Base-by-base conservation (phyloP, 2,113 vertebrate species). In the Campylomormyrus numenius region DNA sequence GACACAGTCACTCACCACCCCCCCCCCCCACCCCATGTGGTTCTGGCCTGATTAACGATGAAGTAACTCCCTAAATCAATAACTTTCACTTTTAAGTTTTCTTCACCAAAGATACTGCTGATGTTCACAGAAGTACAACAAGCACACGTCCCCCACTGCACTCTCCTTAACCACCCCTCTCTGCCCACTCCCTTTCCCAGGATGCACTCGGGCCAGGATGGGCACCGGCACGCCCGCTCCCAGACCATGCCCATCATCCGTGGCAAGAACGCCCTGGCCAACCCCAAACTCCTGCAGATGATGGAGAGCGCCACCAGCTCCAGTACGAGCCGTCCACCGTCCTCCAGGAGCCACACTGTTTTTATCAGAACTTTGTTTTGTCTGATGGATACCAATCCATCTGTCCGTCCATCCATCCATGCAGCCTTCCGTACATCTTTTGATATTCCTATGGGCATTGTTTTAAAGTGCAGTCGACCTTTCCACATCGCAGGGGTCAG, bases 161-260 rank as follows among this genome's bases (percentile, higher is more conserved):
- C 62, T 42, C 86, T 27, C 62, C 27, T 3, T 86, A 35, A 52
- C 35, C 77, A 2, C 62, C 62, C 66, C 21, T 10, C n/a, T 19
- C 2, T 19, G 1, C 83, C 10, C 49, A 48, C 45, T 48, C 46
- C 70, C 39, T 49, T 80, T 52, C 3, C 53, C 94, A 99, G 98
- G 98, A 97, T 98, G 95, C 96, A 97, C 50, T 97, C 97, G 10
- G 92, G 95, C 91, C 97, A 97, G 0, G 98, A 99, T 17, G 96
- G 97, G 45, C 98, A 99, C 90, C 96, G 98, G 66, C 98, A 99
- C 6, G 97, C 97, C 92, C 97, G 98, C 93, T 99, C 97, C 90
- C 98, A 99, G 93, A 99, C 98, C 0, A 96, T 99, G 94, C 98
- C 98, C 86, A 98, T 99, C 95, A 98, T 99, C 91, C 96, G 98